Conservation (phyloP, 2,888 invertebrate genomes). For the Lysandra coridon region DNA sequence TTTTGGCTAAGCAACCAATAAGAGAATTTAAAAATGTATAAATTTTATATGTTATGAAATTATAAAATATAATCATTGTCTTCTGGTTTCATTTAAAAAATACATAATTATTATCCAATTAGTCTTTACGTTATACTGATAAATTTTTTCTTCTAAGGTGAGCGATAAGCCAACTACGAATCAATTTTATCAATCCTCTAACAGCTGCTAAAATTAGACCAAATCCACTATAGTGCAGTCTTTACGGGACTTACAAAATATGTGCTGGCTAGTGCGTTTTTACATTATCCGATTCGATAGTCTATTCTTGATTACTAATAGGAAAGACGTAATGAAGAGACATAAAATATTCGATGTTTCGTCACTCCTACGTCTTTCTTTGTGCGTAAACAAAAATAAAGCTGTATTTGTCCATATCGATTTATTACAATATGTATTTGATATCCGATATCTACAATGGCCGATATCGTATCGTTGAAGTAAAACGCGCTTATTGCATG, state of each 20-base stretch:
- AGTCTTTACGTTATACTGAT: not conserved
- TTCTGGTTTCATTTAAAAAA: slow-evolving; percentile 36
- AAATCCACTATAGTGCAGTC: not conserved
- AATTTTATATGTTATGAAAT: slow-evolving; percentile 37
- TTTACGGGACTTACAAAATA: not conserved
- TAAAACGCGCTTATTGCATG: not conserved
- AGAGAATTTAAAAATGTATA: slow-evolving; percentile 38
- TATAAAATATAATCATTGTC: slow-evolving; percentile 40
- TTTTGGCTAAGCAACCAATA: slow-evolving; percentile 47
- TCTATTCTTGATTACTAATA: not conserved
- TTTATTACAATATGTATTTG: not conserved
- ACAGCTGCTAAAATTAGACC: not conserved
- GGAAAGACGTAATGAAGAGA: not conserved
- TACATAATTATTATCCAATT: not conserved
- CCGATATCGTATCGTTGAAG: not conserved
- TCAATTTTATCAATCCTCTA: not conserved
- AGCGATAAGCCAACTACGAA: not conserved
- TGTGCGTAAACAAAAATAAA: not conserved
- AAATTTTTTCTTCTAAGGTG: not conserved
- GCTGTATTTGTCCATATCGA: no score
- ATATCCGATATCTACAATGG: no score
- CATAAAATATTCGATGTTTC: not conserved
- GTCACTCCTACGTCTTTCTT: not conserved
- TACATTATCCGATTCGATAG: not conserved
- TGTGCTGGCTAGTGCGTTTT: not conserved